phyloP scores from a whole-genome alignment of 2,888 invertebrate species.

The Plutella xylostella region DNA sequence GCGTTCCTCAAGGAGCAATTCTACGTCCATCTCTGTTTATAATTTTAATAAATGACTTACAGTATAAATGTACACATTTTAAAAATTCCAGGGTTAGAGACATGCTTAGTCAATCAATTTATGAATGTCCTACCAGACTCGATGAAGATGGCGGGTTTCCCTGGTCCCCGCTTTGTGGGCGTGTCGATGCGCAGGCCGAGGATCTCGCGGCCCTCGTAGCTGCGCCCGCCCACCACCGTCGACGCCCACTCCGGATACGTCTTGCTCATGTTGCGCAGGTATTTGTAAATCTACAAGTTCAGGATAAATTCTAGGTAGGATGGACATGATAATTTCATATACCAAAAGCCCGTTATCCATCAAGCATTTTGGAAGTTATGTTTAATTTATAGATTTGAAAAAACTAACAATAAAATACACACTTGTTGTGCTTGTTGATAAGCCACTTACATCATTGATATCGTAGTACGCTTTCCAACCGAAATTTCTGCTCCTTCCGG shows the following conservation, averaged over 20 bases:
- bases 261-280: conserved; percentile 54
- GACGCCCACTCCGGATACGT: conserved; percentile 54
- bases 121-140: conserved; percentile 64
- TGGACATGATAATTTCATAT: no score
- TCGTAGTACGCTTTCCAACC: conserved; percentile 74
- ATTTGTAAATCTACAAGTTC: conserved; percentile 60
- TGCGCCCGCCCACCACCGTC: conserved; percentile 62
- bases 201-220: conserved; percentile 71
- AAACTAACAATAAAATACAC: not conserved
- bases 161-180: conserved; percentile 31
- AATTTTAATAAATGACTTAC: no score
- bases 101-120: no score
- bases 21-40: no score
- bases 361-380: not conserved
- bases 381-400: not conserved
- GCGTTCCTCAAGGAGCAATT: no score
- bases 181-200: conserved; percentile 66
- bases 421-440: not conserved
- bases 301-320: not conserved
- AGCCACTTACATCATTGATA: conserved; percentile 58
- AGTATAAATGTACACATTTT: no score
- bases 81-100: no score
- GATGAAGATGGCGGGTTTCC: conserved; percentile 68
- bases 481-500: conserved; percentile 37
- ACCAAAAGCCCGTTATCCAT: no score